Percentiles rank a stretch among this genome's conserved stretches.
Conservation (phyloP, 2,888 invertebrate species). For the Mesochorus sp. region DNA sequence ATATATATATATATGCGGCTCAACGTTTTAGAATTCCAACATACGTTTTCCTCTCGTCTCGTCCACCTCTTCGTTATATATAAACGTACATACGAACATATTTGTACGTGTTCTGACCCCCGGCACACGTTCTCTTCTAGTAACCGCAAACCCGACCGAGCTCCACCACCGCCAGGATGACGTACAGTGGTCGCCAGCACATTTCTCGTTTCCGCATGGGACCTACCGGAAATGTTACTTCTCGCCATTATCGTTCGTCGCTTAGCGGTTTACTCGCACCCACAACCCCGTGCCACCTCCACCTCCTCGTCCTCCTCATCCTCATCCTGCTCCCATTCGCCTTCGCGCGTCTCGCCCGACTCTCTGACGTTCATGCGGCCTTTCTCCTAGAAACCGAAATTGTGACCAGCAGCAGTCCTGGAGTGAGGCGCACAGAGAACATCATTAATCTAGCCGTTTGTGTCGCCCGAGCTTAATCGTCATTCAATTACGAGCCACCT, state of each 20-base stretch:
- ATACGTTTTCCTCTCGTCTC: no score
- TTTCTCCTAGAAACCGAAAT: constrained; percentile 28
- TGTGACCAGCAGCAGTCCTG: not conserved
- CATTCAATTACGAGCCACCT: constrained; percentile 42
- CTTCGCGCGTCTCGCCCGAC: not conserved
- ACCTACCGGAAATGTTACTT: constrained; percentile 62
- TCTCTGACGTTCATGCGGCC: constrained; percentile 3
- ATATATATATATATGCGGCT: not conserved
- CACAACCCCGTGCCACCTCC: constrained; percentile 7
- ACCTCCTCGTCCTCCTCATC: not conserved
- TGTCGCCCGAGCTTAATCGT: constrained; percentile 56
- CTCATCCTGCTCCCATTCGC: not conserved
- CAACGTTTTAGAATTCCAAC: no score
- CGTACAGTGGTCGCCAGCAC: constrained; percentile 61
- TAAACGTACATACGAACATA: constrained; percentile 4
- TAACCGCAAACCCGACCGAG: constrained; percentile 59
- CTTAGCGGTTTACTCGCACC: constrained; percentile 57
- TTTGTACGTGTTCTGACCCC: not conserved
- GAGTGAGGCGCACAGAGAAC: not conserved
- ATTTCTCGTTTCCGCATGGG: constrained; percentile 61
- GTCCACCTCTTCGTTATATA: no score
- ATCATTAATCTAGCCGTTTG: constrained; percentile 45
- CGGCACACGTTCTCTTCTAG: constrained; percentile 30
- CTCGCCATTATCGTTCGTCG: constrained; percentile 63
- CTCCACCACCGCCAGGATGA: constrained; percentile 56